Evolutionary conservation across 1,140 invertebrate species (phyloP).

Genomic region (Drosophila lacteicornis): DNA sequence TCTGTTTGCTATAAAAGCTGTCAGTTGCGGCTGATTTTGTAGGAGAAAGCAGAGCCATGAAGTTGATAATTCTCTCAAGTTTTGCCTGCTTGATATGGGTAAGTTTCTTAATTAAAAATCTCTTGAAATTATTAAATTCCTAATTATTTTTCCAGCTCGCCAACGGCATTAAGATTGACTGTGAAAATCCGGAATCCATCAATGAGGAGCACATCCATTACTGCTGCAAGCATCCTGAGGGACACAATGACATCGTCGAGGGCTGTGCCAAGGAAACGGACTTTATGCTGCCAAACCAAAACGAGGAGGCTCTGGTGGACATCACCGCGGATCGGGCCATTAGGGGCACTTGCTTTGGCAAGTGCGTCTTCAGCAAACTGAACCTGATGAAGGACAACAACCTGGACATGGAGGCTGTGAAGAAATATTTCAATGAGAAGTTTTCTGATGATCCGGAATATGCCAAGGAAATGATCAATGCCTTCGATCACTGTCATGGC

Average conservation of each 20-base stretch:
- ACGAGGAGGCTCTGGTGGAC: slow-evolving; percentile 65
- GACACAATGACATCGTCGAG: slow-evolving; percentile 65
- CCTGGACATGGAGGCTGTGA: slow-evolving; percentile 61
- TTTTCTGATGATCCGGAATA: slow-evolving; percentile 58
- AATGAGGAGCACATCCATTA: slow-evolving; percentile 70
- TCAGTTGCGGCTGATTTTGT: neutral
- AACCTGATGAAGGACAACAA: slow-evolving; percentile 51
- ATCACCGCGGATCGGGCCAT: slow-evolving; percentile 63
- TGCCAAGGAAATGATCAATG: slow-evolving; percentile 70
- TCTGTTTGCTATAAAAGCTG: slow-evolving; percentile 34
- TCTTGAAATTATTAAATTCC: neutral
- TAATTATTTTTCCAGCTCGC: slow-evolving; percentile 9
- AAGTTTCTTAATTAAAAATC: slow-evolving; percentile 1
- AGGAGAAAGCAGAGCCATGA: slow-evolving; percentile 29
- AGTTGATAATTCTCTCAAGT: slow-evolving; percentile 4
- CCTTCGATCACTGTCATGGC: slow-evolving; percentile 73
- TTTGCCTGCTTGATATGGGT: slow-evolving; percentile 51
- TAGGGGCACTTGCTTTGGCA: slow-evolving; percentile 62
- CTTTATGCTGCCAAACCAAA: slow-evolving; percentile 42
- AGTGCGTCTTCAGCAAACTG: slow-evolving; percentile 60
- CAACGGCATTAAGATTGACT: slow-evolving; percentile 51
- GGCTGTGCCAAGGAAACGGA: slow-evolving; percentile 60
- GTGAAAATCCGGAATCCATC: slow-evolving; percentile 53
- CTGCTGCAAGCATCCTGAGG: slow-evolving; percentile 76
- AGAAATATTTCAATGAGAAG: slow-evolving; percentile 27